Conservation (phyloP, 2,113 vertebrate genomes). For the Cryptoleucopteryx plumbea region DNA sequence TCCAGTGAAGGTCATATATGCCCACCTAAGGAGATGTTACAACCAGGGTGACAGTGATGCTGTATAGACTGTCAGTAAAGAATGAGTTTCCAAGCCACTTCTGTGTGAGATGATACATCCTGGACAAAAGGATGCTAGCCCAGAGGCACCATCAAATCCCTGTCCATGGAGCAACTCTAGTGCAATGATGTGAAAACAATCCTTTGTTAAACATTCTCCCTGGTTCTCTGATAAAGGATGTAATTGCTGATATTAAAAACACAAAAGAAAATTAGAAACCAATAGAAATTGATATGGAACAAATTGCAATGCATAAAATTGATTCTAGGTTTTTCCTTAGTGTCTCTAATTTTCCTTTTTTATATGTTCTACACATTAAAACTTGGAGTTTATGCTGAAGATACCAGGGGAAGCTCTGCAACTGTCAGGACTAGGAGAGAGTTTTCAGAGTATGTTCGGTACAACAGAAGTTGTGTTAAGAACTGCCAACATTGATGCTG, state of each 20-base stretch:
- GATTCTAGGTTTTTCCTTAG: background rate
- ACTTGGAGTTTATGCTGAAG: background rate
- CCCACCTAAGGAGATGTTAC: background rate
- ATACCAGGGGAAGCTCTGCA: background rate
- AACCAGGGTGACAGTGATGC: background rate
- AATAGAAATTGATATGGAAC: background rate
- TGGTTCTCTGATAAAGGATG: background rate
- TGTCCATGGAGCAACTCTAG: background rate
- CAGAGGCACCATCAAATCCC: background rate
- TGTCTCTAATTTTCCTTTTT: background rate
- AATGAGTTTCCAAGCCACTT: background rate
- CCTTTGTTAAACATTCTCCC: background rate
- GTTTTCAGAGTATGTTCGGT: background rate
- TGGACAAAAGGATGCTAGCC: background rate
- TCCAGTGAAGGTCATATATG: background rate
- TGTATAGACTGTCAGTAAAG: background rate
- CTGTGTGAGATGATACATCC: rapidly evolving
- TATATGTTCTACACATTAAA: background rate
- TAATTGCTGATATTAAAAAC: background rate
- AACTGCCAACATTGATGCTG: background rate
- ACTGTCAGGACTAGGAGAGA: background rate
- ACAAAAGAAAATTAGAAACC: background rate
- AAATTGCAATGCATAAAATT: background rate
- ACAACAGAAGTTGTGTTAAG: background rate
- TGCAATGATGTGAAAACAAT: background rate